These are phyloP conservation scores for Chelmon rostratus DNA, from an alignment of 2,797 vertebrate species.

Conservation along the genomic window DNA sequence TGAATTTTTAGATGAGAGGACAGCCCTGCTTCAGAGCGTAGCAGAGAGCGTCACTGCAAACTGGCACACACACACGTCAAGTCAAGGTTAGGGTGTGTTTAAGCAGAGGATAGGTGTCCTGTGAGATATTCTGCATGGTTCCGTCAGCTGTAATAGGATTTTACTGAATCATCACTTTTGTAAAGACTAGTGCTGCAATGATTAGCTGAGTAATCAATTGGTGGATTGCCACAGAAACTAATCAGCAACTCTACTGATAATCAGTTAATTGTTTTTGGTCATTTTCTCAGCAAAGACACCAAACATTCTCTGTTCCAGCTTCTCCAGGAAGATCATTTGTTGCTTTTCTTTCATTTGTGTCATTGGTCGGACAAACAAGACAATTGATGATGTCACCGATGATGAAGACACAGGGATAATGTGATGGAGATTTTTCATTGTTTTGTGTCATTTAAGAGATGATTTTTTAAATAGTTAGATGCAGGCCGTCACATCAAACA, in stretches of 20 bases:
- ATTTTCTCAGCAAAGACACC: background rate
- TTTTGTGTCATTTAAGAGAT: constrained; percentile 16
- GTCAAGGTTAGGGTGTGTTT: constrained; percentile 34
- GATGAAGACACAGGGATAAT: background rate
- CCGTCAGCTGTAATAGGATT: background rate
- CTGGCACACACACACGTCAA: background rate
- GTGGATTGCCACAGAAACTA: background rate
- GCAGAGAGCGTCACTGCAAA: background rate
- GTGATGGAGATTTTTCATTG: background rate
- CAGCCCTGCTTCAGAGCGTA: constrained; percentile 7
- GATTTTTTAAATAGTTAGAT: too few species aligned
- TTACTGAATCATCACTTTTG: constrained; percentile 14
- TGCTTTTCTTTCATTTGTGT: background rate
- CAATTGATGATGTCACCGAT: background rate
- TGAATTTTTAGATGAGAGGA: constrained; percentile 26
- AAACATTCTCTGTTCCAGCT: background rate
- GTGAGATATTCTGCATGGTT: background rate
- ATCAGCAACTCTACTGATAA: background rate
- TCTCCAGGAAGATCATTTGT: background rate
- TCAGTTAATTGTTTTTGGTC: background rate
- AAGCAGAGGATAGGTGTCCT: background rate
- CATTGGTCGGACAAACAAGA: background rate
- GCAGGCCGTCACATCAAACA: background rate
- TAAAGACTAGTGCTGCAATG: background rate
- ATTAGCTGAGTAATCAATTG: background rate